Percentiles rank a stretch among this genome's conserved stretches.
Evolutionary conservation across 2,888 invertebrate species (phyloP).

Genomic region (Apamea anceps): DNA sequence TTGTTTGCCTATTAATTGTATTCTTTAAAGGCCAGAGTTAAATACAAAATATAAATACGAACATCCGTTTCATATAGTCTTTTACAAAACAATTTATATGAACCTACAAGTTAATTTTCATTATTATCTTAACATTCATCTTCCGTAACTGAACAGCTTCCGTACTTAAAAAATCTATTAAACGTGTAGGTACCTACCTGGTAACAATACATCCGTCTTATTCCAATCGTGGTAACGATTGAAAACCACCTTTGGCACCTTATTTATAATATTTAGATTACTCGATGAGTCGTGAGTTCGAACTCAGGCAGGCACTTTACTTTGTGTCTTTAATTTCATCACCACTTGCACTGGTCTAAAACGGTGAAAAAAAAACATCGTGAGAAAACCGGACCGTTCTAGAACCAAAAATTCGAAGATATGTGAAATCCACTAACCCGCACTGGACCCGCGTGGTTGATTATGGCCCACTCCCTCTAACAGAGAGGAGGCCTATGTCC

Average conservation of each 20-base stretch:
- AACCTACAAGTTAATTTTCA: slow-evolving; percentile 13
- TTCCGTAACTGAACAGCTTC: slow-evolving; percentile 21
- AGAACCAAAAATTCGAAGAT: too few relatives aligned
- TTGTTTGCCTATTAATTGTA: slow-evolving; percentile 5
- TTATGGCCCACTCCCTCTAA: too few relatives aligned
- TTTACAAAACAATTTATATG: neutral
- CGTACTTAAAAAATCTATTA: neutral
- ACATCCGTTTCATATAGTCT: slow-evolving; percentile 9
- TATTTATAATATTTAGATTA: neutral
- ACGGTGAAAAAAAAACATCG: too few relatives aligned
- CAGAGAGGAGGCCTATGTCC: too few relatives aligned
- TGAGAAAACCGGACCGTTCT: too few relatives aligned
- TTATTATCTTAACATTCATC: slow-evolving; percentile 23
- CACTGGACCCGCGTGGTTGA: too few relatives aligned
- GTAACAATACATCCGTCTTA: slow-evolving; percentile 4
- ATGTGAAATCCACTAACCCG: too few relatives aligned
- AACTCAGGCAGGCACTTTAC: too few relatives aligned
- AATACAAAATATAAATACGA: slow-evolving; percentile 10
- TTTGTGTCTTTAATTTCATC: too few relatives aligned
- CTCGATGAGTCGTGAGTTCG: too few relatives aligned
- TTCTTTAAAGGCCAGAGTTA: neutral
- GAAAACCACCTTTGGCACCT: neutral
- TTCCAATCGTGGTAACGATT: neutral
- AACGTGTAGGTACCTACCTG: neutral
- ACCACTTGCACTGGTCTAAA: too few relatives aligned